phyloP scores from a whole-genome alignment of 2,797 vertebrate genomes.

The Phaenicophaeus curvirostris region DNA sequence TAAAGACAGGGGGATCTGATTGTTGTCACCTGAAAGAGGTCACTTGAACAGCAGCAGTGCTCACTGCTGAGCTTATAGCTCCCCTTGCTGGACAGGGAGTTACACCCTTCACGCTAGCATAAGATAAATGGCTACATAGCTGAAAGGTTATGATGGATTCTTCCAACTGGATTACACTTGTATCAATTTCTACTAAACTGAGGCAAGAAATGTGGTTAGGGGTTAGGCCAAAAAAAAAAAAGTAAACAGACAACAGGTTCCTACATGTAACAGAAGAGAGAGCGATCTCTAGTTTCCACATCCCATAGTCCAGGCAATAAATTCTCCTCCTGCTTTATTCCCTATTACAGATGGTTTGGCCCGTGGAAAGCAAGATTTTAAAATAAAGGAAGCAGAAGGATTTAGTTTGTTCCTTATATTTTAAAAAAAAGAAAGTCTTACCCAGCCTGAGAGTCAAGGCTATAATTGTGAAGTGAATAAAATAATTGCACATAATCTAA shows the following conservation, averaged over 20 bases:
- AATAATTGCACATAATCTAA: constrained; percentile 6
- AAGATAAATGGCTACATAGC: not conserved
- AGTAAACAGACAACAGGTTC: not conserved
- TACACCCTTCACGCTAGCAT: not conserved
- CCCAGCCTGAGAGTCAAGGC: not conserved
- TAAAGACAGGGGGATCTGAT: not conserved
- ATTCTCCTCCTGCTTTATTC: not conserved
- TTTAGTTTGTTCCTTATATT: not conserved
- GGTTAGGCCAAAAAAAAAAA: not conserved
- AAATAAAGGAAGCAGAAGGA: not conserved
- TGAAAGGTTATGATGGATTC: not conserved
- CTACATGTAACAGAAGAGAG: not conserved
- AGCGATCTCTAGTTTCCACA: not conserved
- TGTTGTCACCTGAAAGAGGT: not conserved
- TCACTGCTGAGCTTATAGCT: not conserved
- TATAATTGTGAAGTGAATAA: constrained; percentile 20
- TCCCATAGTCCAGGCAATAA: not conserved
- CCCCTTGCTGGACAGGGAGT: not conserved
- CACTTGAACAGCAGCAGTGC: not conserved
- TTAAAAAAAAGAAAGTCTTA: not conserved
- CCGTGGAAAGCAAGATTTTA: not conserved
- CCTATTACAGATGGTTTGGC: not conserved
- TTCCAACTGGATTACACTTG: not conserved
- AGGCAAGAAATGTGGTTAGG: not conserved
- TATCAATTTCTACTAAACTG: not conserved